Evolutionary conservation across 2,113 vertebrate genomes (phyloP).

Genomic region (Tyto alba): DNA sequence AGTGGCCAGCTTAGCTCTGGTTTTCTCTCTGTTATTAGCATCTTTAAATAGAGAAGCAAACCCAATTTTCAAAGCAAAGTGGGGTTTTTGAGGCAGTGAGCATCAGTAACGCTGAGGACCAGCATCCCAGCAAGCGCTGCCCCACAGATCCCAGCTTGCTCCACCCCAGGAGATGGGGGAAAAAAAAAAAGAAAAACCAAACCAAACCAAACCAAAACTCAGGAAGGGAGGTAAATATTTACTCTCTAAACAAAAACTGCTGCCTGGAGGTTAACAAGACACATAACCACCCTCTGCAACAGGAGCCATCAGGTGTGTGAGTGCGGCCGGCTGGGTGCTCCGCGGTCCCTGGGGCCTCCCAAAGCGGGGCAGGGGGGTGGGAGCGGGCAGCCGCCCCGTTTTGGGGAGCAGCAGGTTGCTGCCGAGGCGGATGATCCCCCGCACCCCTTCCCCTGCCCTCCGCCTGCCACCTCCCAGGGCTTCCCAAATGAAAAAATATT

Average conservation of each 20-base stretch:
- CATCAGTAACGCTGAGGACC: fast-evolving
- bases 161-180: not conserved
- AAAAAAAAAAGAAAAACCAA: not conserved
- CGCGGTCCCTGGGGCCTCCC: not conserved
- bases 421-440: fast-evolving
- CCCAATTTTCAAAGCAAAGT: fast-evolving
- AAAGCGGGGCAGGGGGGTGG: fast-evolving
- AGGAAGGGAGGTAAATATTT: conserved; percentile 1
- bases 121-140: not conserved
- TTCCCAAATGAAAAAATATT: not conserved
- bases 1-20: not conserved
- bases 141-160: not conserved
- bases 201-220: too few relatives aligned
- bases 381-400: fast-evolving
- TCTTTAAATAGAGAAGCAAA: not conserved
- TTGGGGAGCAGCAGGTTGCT: not conserved
- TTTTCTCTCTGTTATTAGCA: not conserved
- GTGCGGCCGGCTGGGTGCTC: not conserved
- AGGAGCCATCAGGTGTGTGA: not conserved
- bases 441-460: not conserved
- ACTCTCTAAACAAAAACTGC: conserved; percentile 1
- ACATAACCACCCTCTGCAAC: not conserved
- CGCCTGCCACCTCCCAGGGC: not conserved
- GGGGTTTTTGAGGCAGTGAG: not conserved
- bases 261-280: not conserved